Evolutionary conservation across 2,113 vertebrate species (phyloP).

Genomic region (Nothobranchius kuhntae): DNA sequence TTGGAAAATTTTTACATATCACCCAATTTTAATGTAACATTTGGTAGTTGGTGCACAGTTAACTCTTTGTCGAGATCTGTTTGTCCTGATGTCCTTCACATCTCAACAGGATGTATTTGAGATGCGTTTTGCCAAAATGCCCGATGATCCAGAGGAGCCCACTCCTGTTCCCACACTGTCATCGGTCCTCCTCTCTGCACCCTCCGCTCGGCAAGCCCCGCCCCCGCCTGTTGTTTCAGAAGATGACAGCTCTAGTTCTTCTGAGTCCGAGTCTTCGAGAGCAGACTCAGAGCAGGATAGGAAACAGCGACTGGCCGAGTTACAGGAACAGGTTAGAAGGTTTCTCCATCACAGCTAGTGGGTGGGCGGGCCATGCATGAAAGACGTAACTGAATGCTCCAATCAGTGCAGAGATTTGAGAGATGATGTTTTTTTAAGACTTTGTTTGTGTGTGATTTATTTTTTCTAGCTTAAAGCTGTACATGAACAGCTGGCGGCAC

Average conservation of each 20-base stretch:
- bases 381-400: too few species aligned
- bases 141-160: slow-evolving; percentile 87
- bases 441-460: slow-evolving; percentile 22
- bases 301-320: slow-evolving; percentile 89
- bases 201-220: slow-evolving; percentile 82
- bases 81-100: neutral
- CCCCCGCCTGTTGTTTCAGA: slow-evolving; percentile 82
- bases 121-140: slow-evolving; percentile 97
- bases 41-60: too few species aligned
- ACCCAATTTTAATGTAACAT: too few species aligned
- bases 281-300: slow-evolving; percentile 90
- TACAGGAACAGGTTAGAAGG: slow-evolving; percentile 89
- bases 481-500: slow-evolving; percentile 92
- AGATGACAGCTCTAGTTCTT: slow-evolving; percentile 88
- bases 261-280: slow-evolving; percentile 88
- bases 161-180: slow-evolving; percentile 83
- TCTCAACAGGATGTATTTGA: slow-evolving; percentile 89
- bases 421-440: slow-evolving; percentile 9
- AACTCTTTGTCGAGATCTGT: too few species aligned
- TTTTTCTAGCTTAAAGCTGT: slow-evolving; percentile 88
- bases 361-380: too few species aligned
- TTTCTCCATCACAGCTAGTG: too few species aligned
- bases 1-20: too few species aligned
- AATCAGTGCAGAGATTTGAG: neutral
- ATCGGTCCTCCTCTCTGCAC: slow-evolving; percentile 75